These are phyloP conservation scores for Nemapogon koenigi DNA, from an alignment of 2,888 invertebrate species.

Conservation along the genomic window DNA sequence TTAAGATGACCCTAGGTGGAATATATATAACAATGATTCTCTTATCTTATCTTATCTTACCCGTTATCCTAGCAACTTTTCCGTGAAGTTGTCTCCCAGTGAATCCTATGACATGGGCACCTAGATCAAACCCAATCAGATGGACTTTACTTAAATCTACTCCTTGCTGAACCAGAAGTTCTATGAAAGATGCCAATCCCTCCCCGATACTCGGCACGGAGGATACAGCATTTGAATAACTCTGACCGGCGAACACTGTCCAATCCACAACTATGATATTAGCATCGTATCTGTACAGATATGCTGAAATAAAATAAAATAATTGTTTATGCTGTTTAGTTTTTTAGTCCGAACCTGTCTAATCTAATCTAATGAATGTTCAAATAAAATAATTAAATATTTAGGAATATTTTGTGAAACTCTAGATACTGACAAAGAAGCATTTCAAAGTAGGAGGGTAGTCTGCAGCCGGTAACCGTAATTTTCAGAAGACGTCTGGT, in stretches of 20 bases:
- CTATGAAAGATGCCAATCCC: slow-evolving; percentile 22
- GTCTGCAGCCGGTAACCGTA: too few relatives aligned
- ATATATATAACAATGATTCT: not conserved
- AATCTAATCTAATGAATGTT: too few relatives aligned
- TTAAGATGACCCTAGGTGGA: not conserved
- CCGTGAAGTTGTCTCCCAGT: slow-evolving; percentile 24
- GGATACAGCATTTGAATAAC: slow-evolving; percentile 24
- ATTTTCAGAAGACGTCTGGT: too few relatives aligned
- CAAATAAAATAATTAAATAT: too few relatives aligned
- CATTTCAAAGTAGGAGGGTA: too few relatives aligned
- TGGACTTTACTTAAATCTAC: slow-evolving; percentile 23
- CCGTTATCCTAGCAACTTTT: slow-evolving; percentile 33
- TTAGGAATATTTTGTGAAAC: too few relatives aligned
- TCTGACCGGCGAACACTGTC: slow-evolving; percentile 25
- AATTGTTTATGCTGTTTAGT: too few relatives aligned
- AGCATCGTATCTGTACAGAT: slow-evolving; percentile 19
- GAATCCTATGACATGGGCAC: slow-evolving; percentile 35
- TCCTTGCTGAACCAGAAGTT: slow-evolving; percentile 13
- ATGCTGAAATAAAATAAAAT: slow-evolving; percentile 21
- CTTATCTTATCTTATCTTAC: slow-evolving; percentile 20
- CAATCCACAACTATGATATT: slow-evolving; percentile 38
- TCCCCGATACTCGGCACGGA: slow-evolving; percentile 26
- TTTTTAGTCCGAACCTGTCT: too few relatives aligned
- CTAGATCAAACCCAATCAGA: slow-evolving; percentile 35
- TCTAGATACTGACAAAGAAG: too few relatives aligned